Conservation (phyloP, 2,888 invertebrate species). For the Orthosia gothica region DNA sequence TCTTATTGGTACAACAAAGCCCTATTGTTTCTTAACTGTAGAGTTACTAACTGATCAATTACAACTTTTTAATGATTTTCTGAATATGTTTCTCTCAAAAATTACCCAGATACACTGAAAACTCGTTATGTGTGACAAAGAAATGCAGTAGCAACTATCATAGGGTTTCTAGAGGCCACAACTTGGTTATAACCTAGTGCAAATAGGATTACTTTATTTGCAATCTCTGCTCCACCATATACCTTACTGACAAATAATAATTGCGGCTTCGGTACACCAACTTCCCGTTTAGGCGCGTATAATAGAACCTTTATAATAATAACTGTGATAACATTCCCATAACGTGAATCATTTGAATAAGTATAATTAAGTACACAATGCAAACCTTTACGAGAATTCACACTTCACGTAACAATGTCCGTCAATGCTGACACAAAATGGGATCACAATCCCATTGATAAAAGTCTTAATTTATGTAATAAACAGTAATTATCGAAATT, state of each 20-base stretch:
- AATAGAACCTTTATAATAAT: constrained; percentile 80
- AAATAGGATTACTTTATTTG: constrained; percentile 71
- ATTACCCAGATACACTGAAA: neutral
- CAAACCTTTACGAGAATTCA: constrained; percentile 75
- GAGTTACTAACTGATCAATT: constrained; percentile 13
- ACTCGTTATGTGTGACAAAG: constrained; percentile 16
- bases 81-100: constrained; percentile 22
- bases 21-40: constrained; percentile 52
- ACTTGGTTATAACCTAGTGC: constrained; percentile 75
- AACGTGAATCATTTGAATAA: constrained; percentile 86
- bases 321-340: constrained; percentile 86
- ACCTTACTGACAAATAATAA: constrained; percentile 60
- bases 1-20: constrained; percentile 44
- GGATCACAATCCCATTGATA: constrained; percentile 81
- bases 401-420: constrained; percentile 69
- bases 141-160: constrained; percentile 60
- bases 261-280: constrained; percentile 68
- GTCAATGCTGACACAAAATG: constrained; percentile 61
- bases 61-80: constrained; percentile 18
- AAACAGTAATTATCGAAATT: constrained; percentile 78
- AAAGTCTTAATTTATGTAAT: constrained; percentile 73
- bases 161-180: constrained; percentile 75
- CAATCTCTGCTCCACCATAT: constrained; percentile 49
- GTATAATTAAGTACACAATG: constrained; percentile 77
- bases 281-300: constrained; percentile 82